Percentiles rank a stretch among this genome's conserved stretches.
Conservation (phyloP, 2,113 vertebrate genomes). For the Phocoena sinus region DNA sequence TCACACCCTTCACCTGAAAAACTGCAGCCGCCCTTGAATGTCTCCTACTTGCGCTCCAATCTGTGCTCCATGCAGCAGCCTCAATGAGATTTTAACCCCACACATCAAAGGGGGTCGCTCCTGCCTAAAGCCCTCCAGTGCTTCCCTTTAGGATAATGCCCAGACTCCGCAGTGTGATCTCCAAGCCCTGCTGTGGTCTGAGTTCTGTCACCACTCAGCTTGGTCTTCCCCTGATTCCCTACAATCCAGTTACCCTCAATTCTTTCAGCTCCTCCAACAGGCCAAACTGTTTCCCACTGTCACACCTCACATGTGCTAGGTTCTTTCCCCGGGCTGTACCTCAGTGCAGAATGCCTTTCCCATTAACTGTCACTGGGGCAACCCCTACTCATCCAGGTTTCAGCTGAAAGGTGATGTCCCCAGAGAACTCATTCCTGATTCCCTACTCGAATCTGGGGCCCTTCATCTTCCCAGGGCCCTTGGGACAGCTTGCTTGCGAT, state of each 20-base stretch:
- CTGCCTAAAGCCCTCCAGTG: neutral
- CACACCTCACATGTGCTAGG: neutral
- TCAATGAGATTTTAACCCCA: neutral
- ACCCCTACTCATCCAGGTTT: neutral
- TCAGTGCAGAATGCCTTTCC: neutral
- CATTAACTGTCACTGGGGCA: neutral
- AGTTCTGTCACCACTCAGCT: neutral
- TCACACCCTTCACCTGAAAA: neutral
- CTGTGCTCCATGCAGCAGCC: neutral
- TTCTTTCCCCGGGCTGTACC: neutral
- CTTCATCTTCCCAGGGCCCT: neutral
- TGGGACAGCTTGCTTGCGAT: neutral
- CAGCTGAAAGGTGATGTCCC: neutral
- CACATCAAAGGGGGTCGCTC: rapidly evolving
- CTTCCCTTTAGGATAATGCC: neutral
- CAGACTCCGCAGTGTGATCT: neutral
- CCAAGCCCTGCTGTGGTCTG: neutral
- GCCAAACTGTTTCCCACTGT: neutral
- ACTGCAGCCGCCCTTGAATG: neutral
- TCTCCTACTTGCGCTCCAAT: neutral
- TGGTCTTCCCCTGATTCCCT: neutral
- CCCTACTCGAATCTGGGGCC: neutral
- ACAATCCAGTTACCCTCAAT: neutral
- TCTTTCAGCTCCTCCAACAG: neutral
- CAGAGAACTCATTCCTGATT: neutral